phyloP scores from a whole-genome alignment of 2,113 vertebrate species.

The Dryoscopus gambensis region DNA sequence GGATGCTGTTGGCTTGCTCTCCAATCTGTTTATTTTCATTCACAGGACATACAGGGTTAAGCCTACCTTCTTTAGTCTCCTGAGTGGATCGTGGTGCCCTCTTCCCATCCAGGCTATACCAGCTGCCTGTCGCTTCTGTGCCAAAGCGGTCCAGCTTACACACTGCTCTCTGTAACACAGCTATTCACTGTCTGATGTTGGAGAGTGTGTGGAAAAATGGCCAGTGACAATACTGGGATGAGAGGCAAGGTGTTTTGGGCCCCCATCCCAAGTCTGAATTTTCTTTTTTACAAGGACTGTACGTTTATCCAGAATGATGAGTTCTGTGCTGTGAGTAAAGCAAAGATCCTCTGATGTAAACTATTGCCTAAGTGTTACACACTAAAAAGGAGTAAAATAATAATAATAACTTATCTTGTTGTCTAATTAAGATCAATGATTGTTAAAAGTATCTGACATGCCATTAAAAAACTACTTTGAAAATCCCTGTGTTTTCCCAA shows the following conservation, averaged over 20 bases:
- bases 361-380: background rate
- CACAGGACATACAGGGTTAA: background rate
- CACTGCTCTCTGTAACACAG: background rate
- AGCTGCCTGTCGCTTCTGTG: background rate
- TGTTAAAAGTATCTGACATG: background rate
- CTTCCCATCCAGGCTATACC: background rate
- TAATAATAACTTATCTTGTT: background rate
- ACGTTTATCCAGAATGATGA: background rate
- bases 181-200: background rate
- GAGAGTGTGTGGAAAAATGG: fast-evolving
- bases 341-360: background rate
- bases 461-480: background rate
- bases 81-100: fast-evolving
- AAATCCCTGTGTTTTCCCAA: background rate
- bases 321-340: background rate
- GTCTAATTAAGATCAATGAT: background rate
- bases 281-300: background rate
- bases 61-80: background rate
- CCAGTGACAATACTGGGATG: background rate
- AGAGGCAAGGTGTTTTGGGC: background rate
- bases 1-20: background rate
- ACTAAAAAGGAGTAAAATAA: background rate
- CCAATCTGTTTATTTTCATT: background rate
- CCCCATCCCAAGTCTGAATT: background rate
- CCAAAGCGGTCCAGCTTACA: background rate